Base-by-base conservation (phyloP, 2,888 invertebrate genomes). In the Ctena decussata region DNA sequence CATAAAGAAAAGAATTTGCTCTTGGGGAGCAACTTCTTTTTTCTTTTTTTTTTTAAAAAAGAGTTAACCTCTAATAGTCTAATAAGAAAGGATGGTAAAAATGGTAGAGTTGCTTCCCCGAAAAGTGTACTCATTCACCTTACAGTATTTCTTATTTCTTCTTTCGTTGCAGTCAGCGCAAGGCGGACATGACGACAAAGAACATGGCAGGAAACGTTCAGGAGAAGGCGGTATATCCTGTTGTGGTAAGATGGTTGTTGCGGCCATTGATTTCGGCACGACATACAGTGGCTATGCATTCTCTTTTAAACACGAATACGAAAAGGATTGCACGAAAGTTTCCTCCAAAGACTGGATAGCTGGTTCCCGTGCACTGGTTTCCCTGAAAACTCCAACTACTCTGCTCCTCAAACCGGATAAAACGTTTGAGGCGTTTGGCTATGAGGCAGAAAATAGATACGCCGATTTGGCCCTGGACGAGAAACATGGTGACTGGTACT, bases 401-500 rank as follows among this genome's bases (percentile, higher is more conserved):
- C 65, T 87, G 0, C 77, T 87, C 0, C 83, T 87, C 15, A 77
- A 88, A 15, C 49, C 84, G 1, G 81, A 84, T 41, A 87, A 84
- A 39, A 60, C 79, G 15, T 87, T 87, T 78, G 81, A 35, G 8
- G 73, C 88, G 0, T 88, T 88, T 60, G 88, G 88, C 6, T 88
- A 78, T 44, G 88, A 85, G 32, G 88, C 85, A 2, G 88, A 88
- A 41, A 83, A 85, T 24, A 46, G 74, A 21, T 88, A 88, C 35
- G 71, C 80, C 24, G 79, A 85, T 5, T 49, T 88, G 21, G 85
- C 84, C 5, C 72, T 46, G 18, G 85, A 85, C 15, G 77, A 70
- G 5, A 72, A 41, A 18, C 87, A 85, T 37, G 69, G 37, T 27
- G 77, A 84, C 12, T 85, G 85, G 65, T 88, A 73, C 74, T 85